Evolutionary conservation across 2,888 invertebrate species (phyloP).

Genomic region (Leptopilina drosophilae): DNA sequence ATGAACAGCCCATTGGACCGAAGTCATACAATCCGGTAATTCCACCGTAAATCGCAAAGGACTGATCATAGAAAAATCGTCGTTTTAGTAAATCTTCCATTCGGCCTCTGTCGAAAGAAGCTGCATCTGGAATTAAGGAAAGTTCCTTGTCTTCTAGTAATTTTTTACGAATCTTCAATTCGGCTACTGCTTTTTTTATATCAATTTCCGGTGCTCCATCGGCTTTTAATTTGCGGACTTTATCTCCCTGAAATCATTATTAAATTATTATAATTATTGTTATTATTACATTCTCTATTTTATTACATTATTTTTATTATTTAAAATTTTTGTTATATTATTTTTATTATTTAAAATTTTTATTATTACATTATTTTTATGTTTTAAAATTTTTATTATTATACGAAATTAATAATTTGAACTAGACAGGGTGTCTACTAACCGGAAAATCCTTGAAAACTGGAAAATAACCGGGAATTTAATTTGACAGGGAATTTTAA

Average conservation of each 20-base stretch:
- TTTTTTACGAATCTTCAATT: slow-evolving; percentile 94
- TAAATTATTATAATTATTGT: neutral
- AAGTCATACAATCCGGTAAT: slow-evolving; percentile 97
- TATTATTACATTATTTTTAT: no score
- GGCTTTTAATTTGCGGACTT: slow-evolving; percentile 92
- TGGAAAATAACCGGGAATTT: no score
- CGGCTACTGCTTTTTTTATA: slow-evolving; percentile 94
- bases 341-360: no score
- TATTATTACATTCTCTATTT: neutral
- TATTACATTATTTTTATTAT: no score
- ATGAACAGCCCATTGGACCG: slow-evolving; percentile 99
- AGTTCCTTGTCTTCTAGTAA: slow-evolving; percentile 94
- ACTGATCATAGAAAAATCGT: slow-evolving; percentile 98
- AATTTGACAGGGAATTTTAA: no score
- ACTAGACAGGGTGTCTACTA: no score
- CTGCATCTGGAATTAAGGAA: slow-evolving; percentile 84
- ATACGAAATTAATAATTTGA: no score
- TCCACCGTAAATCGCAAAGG: slow-evolving; percentile 99
- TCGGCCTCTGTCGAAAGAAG: slow-evolving; percentile 92
- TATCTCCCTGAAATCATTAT: slow-evolving; percentile 84
- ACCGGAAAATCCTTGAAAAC: no score
- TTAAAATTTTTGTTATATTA: no score
- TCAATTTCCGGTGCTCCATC: slow-evolving; percentile 94
- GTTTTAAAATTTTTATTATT: no score
- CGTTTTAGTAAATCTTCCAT: slow-evolving; percentile 98